Conservation (phyloP, 2,797 vertebrate species). For the Sphenodon punctatus region DNA sequence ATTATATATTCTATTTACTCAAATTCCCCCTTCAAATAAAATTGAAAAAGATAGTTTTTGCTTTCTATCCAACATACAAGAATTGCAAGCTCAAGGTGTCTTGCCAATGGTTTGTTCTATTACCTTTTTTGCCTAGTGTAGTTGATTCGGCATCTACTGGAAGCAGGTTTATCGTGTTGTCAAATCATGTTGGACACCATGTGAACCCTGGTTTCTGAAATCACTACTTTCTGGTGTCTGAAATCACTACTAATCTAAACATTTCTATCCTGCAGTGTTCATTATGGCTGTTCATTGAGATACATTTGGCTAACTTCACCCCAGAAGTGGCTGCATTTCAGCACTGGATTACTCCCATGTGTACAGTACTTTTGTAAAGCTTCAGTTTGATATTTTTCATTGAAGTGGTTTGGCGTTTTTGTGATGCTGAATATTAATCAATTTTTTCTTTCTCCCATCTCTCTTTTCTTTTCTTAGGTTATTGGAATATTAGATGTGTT, state of each 20-base stretch:
- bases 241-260: too few species aligned
- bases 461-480: constrained; percentile 78
- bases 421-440: not conserved
- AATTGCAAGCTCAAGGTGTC: too few species aligned
- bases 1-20: not conserved
- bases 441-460: not conserved
- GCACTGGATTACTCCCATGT: not conserved
- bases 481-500: constrained; percentile 97
- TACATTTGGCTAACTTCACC: not conserved
- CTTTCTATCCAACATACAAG: too few species aligned
- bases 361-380: not conserved
- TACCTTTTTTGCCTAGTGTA: too few species aligned
- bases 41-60: not conserved
- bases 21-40: not conserved
- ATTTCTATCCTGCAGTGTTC: not conserved
- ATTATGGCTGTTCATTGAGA: not conserved
- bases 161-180: too few species aligned
- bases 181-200: too few species aligned
- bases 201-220: too few species aligned
- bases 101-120: too few species aligned
- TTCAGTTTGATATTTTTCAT: constrained; percentile 3
- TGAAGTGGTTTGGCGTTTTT: not conserved
- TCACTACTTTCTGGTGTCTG: too few species aligned
- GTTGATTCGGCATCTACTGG: too few species aligned
- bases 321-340: not conserved